phyloP scores from a whole-genome alignment of 2,888 invertebrate genomes.

The Schizaphis graminum region DNA sequence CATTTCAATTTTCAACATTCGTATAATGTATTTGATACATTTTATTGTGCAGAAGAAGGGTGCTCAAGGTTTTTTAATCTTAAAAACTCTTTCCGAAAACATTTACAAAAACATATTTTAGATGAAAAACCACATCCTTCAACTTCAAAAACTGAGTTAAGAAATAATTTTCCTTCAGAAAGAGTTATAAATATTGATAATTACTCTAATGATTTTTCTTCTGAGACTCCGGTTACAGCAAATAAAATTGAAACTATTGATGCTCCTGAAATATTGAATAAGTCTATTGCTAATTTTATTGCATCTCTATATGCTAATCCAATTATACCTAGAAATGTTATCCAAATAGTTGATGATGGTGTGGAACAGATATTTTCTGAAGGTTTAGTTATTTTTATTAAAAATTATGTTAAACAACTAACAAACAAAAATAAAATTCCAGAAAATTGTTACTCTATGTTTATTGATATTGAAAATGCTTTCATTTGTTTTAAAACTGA shows the following conservation, averaged over 20 bases:
- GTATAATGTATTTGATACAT: not conserved
- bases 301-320: not conserved
- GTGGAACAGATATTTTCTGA: not conserved
- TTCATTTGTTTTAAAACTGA: not conserved
- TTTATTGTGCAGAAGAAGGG: not conserved
- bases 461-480: not conserved
- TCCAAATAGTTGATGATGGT: not conserved
- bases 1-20: conserved; percentile 15
- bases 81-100: conserved; percentile 4
- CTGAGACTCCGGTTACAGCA: not conserved
- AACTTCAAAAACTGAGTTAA: not conserved
- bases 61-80: conserved; percentile 3
- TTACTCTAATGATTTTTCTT: not conserved
- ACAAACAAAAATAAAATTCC: not conserved
- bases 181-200: not conserved
- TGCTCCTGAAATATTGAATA: not conserved
- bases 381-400: not conserved
- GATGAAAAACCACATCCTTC: not conserved
- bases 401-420: not conserved
- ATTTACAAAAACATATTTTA: conserved; percentile 34
- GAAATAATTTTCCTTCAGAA: not conserved
- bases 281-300: conserved; percentile 27
- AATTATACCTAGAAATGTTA: conserved; percentile 9
- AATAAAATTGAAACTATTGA: not conserved
- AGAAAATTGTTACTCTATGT: not conserved